Evolutionary conservation across 2,797 vertebrate genomes (phyloP).

Genomic region (Eutrigla gurnardus): DNA sequence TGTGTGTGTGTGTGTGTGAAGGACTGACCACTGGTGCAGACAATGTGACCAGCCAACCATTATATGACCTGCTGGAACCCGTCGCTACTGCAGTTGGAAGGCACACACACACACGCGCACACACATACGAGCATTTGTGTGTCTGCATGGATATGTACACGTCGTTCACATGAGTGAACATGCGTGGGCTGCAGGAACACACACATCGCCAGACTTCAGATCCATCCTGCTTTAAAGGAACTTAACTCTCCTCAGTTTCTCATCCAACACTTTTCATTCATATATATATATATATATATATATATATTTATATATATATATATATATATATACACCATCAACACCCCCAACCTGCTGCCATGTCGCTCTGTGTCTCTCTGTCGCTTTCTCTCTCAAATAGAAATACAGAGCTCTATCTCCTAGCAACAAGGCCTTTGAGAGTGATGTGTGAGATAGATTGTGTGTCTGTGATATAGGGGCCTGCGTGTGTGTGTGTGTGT

Average conservation of each 20-base stretch:
- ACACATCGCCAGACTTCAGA: conserved; percentile 39
- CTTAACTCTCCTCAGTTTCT: conserved; percentile 47
- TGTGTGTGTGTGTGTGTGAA: conserved; percentile 46
- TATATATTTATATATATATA: too few species aligned
- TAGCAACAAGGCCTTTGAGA: conserved; percentile 77
- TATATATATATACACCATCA: not conserved
- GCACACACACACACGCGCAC: conserved; percentile 18
- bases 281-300: conserved; percentile 3
- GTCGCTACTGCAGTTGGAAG: conserved; percentile 29
- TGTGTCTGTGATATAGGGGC: conserved; percentile 56
- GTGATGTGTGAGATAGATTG: conserved; percentile 69
- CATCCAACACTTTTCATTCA: conserved; percentile 41
- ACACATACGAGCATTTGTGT: conserved; percentile 11
- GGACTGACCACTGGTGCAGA: conserved; percentile 66
- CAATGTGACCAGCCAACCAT: conserved; percentile 74
- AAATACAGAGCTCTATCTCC: conserved; percentile 72
- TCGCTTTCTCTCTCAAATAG: conserved; percentile 60
- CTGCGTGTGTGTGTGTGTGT: conserved; percentile 22
- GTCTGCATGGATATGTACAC: conserved; percentile 40
- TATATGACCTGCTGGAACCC: conserved; percentile 73
- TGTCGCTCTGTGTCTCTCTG: conserved; percentile 50
- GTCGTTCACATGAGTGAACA: conserved; percentile 52
- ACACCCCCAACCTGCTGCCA: not conserved
- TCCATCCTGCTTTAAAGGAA: conserved; percentile 47
- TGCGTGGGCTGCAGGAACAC: conserved; percentile 36